Percentiles rank a stretch among this genome's conserved stretches.
phyloP scores from a whole-genome alignment of 2,113 vertebrate species.

The Hyaena hyaena region DNA sequence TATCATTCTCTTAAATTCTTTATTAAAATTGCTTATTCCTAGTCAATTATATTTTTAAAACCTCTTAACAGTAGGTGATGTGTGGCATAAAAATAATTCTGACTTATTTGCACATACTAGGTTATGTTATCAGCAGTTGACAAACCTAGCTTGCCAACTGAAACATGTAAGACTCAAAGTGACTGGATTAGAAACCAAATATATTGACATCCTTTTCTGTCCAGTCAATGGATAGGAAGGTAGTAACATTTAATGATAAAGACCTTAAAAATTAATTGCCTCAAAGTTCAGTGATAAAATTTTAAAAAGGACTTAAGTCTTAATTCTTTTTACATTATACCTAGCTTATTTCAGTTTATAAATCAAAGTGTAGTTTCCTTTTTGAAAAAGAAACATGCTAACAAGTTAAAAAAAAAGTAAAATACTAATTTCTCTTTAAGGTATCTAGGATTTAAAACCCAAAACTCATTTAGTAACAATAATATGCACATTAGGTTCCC shows the following conservation, averaged over 20 bases:
- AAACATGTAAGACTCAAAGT: conserved; percentile 51
- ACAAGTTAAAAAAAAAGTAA: conserved; percentile 27
- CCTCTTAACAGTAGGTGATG: neutral
- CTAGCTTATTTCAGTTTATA: conserved; percentile 59
- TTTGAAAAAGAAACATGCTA: conserved; percentile 71
- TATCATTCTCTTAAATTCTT: conserved; percentile 28
- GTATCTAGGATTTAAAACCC: conserved; percentile 71
- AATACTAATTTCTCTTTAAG: conserved; percentile 61
- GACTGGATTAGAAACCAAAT: conserved; percentile 62
- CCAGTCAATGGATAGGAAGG: conserved; percentile 30
- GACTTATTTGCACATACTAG: conserved; percentile 44
- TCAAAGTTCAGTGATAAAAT: conserved; percentile 47
- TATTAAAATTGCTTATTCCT: conserved; percentile 50
- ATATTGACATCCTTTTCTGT: conserved; percentile 54
- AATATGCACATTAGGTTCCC: conserved; percentile 71
- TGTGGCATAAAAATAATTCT: conserved; percentile 44
- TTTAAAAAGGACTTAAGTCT: conserved; percentile 58
- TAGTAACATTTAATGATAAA: conserved; percentile 57
- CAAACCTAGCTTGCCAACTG: conserved; percentile 39
- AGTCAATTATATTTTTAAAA: conserved; percentile 23
- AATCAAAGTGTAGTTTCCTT: conserved; percentile 62
- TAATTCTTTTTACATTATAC: conserved; percentile 58
- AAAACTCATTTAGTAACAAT: conserved; percentile 71
- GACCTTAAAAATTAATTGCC: conserved; percentile 35
- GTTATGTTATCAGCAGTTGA: conserved; percentile 6